These are phyloP conservation scores for Drosophila neocordata DNA, from an alignment of 1,140 invertebrate species.

Conservation along the genomic window DNA sequence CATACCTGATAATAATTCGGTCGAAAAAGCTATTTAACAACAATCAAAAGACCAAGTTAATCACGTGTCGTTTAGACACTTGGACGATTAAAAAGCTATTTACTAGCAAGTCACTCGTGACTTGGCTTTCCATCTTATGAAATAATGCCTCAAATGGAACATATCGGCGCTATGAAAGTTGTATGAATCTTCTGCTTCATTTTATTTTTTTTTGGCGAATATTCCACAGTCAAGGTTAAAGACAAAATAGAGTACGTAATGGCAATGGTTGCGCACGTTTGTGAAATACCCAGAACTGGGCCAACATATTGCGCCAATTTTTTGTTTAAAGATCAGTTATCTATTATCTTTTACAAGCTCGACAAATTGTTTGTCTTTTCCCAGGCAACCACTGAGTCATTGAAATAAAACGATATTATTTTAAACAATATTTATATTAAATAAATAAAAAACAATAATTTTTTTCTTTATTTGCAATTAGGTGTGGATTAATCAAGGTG, in stretches of 20 bases:
- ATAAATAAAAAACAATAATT: constrained; percentile 12
- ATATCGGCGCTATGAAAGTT: background rate
- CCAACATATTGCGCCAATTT: constrained; percentile 27
- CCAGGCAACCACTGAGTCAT: constrained; percentile 32
- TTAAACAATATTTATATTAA: too few species aligned
- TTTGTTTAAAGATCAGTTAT: constrained; percentile 58
- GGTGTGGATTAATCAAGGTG: constrained; percentile 99
- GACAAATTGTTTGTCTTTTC: constrained; percentile 41
- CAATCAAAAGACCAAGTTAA: background rate
- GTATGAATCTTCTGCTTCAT: background rate
- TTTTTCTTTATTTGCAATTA: constrained; percentile 44
- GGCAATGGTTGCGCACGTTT: constrained; percentile 49
- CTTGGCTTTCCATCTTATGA: background rate
- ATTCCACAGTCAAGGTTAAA: constrained; percentile 11
- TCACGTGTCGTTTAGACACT: background rate
- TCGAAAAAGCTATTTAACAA: background rate
- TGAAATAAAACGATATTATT: background rate
- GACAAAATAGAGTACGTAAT: constrained; percentile 3
- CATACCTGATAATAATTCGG: background rate
- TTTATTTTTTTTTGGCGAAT: background rate
- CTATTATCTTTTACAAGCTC: constrained; percentile 62
- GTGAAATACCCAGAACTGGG: constrained; percentile 61
- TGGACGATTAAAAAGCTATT: background rate
- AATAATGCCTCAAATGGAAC: background rate
- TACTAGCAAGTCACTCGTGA: background rate